Conservation (phyloP, 2,797 vertebrate genomes). For the Alauda arvensis region DNA sequence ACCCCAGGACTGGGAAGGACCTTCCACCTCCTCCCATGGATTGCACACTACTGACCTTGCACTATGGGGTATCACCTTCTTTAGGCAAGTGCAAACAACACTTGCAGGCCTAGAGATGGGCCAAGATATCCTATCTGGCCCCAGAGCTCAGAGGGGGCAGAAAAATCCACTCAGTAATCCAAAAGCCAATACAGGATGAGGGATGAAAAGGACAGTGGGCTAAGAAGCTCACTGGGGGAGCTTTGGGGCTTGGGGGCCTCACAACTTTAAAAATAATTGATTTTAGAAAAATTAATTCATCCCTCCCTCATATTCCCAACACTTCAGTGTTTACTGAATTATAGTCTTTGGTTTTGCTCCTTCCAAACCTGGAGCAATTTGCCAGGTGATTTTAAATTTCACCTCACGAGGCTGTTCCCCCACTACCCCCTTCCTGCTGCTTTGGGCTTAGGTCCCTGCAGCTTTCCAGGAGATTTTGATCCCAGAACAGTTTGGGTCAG, state of each 20-base stretch:
- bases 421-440: not conserved
- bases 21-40: not conserved
- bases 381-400: not conserved
- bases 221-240: not conserved
- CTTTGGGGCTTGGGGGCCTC: not conserved
- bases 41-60: constrained; percentile 35
- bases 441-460: not conserved
- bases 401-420: accelerated
- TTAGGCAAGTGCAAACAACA: constrained; percentile 2
- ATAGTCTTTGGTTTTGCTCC: not conserved
- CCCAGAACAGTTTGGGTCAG: not conserved
- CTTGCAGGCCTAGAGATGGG: not conserved
- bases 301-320: not conserved
- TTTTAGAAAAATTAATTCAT: not conserved
- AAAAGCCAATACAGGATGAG: not conserved
- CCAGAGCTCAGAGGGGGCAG: not conserved
- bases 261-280: accelerated
- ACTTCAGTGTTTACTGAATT: not conserved
- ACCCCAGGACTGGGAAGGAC: not conserved
- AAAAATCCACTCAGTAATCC: not conserved
- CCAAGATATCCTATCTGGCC: constrained; percentile 30
- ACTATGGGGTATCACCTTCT: not conserved
- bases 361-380: not conserved
- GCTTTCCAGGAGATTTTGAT: not conserved
- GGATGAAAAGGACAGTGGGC: not conserved